Evolutionary conservation across 2,888 invertebrate genomes (phyloP), one percentile per base, ranked within the genome.

Genomic region (Melitaea athalia): DNA sequence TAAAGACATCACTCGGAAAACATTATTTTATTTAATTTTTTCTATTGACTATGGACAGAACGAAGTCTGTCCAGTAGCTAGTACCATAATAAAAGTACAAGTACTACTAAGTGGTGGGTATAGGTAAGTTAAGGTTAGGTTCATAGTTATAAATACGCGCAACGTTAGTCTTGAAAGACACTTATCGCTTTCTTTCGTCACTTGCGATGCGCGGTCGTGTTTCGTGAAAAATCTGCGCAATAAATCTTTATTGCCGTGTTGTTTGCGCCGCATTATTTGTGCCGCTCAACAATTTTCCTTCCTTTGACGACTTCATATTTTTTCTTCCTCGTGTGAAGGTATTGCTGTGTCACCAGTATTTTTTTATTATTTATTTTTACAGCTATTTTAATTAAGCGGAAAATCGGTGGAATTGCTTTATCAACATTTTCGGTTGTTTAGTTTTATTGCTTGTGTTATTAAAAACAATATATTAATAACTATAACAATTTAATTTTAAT

Each of bases 211-310:
- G 33, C 70, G 64, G 24, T 70, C 66, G 64, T 74, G 76, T 73
- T 79, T 73, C 77, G 81, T 87, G 86, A 89, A 89, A 90, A 89
- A 89, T 85, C 85, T 83, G 76, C 75, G 84, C 87, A 87, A 89
- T 90, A 91, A 89, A 91, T 91, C 87, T 90, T 89, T 91, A 91
- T 88, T 86, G 88, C 84, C 83, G 81, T 86, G 89, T 88, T 90
- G 87, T 89, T 90, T 88, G 86, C 79, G 80, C 81, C 83, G 81
- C 85, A 85, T 88, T 89, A 88, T 89, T 91, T 89, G 86, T 87
- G 87, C 83, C 64, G 73, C 67, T 74, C 82, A 86, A 85, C 87
- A 84, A 87, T 88, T 89, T 88, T 85, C 84, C 84, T 88, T 87
- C 83, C 85, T 88, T 87, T 87, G 87, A 89, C 83, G 84, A 88